Evolutionary conservation across 2,113 vertebrate species (phyloP).

Genomic region (Macquaria australasica): DNA sequence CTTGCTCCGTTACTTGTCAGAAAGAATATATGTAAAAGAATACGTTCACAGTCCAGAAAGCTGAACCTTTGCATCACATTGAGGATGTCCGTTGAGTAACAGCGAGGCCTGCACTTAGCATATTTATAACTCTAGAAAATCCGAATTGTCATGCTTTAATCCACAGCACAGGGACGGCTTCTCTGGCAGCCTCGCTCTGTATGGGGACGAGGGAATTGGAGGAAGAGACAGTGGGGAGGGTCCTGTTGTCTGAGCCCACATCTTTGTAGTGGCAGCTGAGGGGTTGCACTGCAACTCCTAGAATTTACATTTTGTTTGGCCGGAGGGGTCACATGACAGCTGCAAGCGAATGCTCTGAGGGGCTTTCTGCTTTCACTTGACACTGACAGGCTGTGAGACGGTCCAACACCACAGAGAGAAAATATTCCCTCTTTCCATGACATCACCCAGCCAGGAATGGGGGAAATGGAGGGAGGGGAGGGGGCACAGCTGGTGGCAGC

Average conservation of each 20-base stretch:
- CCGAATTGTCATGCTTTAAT: slow-evolving; percentile 74
- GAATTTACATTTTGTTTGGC: slow-evolving; percentile 82
- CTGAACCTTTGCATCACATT: slow-evolving; percentile 13
- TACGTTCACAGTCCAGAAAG: neutral
- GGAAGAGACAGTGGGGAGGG: slow-evolving; percentile 47
- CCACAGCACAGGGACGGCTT: slow-evolving; percentile 65
- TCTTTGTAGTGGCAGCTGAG: slow-evolving; percentile 85
- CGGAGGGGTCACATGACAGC: slow-evolving; percentile 86
- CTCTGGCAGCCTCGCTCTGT: slow-evolving; percentile 63
- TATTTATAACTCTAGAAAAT: slow-evolving; percentile 65
- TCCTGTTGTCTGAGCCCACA: slow-evolving; percentile 71
- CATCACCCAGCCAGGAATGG: slow-evolving; percentile 86
- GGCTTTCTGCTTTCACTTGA: slow-evolving; percentile 86
- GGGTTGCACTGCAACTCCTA: slow-evolving; percentile 76
- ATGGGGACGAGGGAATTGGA: slow-evolving; percentile 50
- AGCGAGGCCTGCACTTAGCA: slow-evolving; percentile 45
- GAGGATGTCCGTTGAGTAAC: slow-evolving; percentile 22
- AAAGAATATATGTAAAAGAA: neutral
- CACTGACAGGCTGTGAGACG: slow-evolving; percentile 85
- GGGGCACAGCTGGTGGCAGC: slow-evolving; percentile 94
- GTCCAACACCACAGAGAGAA: slow-evolving; percentile 85
- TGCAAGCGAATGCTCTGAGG: slow-evolving; percentile 83
- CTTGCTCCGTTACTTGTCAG: neutral
- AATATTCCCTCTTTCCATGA: slow-evolving; percentile 92
- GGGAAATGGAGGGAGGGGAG: slow-evolving; percentile 67